These are phyloP conservation scores for Conus canariensis DNA, from an alignment of 2,888 invertebrate genomes.

Conservation along the genomic window DNA sequence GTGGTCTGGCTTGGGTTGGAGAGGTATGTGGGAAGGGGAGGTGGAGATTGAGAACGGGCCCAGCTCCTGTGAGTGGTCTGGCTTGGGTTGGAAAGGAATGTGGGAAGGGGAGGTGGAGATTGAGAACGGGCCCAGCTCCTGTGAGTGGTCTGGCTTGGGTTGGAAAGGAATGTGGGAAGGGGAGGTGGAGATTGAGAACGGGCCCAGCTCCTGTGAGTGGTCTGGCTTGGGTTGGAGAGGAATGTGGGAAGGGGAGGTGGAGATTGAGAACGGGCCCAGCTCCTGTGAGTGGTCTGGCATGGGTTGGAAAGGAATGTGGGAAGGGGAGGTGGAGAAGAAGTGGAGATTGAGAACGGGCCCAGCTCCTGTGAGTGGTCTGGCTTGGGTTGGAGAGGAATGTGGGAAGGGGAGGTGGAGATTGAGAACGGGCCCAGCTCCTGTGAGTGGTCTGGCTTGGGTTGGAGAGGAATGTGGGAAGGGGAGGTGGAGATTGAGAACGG, in stretches of 20 bases:
- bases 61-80: conserved; percentile 68
- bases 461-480: too few relatives aligned
- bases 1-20: conserved; percentile 48
- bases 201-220: conserved; percentile 71
- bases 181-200: conserved; percentile 88
- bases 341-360: conserved; percentile 82
- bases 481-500: too few relatives aligned
- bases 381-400: too few relatives aligned
- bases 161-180: too few relatives aligned
- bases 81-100: neutral
- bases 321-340: too few relatives aligned
- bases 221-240: too few relatives aligned
- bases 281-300: conserved; percentile 64
- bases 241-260: conserved; percentile 81
- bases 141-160: conserved; percentile 60
- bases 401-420: conserved; percentile 83
- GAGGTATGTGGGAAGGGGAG: too few relatives aligned
- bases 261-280: conserved; percentile 85
- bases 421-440: conserved; percentile 81
- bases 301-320: neutral
- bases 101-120: too few relatives aligned
- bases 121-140: too few relatives aligned
- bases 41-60: conserved; percentile 88
- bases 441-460: conserved; percentile 57
- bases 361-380: too few relatives aligned